A percentile compares a stretch with the other conserved stretches of the same genome.
Conservation (phyloP, 2,113 vertebrate genomes). For the Aldabrachelys gigantea region DNA sequence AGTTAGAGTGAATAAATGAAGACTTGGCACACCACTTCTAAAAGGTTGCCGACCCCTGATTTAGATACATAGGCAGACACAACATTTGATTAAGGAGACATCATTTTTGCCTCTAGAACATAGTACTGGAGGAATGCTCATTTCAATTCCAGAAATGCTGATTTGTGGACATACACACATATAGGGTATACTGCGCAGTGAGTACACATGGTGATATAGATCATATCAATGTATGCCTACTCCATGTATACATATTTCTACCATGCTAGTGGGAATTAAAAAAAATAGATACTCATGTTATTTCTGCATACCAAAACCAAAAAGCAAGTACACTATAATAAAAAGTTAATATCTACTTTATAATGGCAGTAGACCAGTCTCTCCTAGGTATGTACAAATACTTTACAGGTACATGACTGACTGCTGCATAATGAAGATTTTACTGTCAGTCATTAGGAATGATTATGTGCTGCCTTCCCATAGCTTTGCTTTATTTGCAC, state of each 20-base stretch:
- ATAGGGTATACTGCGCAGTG: background rate
- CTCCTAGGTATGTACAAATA: background rate
- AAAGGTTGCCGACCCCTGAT: no score
- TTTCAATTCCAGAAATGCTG: background rate
- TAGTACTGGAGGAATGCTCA: background rate
- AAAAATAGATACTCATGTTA: background rate
- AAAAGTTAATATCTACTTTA: background rate
- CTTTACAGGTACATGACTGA: background rate
- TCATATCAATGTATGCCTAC: background rate
- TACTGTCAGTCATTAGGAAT: background rate
- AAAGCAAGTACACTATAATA: background rate
- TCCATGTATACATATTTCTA: background rate
- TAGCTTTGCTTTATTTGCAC: background rate
- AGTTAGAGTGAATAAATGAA: no score
- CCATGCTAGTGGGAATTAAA: background rate
- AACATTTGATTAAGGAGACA: background rate
- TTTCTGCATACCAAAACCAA: background rate
- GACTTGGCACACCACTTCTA: no score
- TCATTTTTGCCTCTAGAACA: background rate
- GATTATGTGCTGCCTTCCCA: background rate
- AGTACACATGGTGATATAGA: background rate
- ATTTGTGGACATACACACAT: background rate
- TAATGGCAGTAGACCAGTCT: background rate
- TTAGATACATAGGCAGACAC: background rate
- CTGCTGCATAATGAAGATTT: background rate